These are phyloP conservation scores for Latheticus oryzae DNA, from an alignment of 2,888 invertebrate species.

Conservation along the genomic window DNA sequence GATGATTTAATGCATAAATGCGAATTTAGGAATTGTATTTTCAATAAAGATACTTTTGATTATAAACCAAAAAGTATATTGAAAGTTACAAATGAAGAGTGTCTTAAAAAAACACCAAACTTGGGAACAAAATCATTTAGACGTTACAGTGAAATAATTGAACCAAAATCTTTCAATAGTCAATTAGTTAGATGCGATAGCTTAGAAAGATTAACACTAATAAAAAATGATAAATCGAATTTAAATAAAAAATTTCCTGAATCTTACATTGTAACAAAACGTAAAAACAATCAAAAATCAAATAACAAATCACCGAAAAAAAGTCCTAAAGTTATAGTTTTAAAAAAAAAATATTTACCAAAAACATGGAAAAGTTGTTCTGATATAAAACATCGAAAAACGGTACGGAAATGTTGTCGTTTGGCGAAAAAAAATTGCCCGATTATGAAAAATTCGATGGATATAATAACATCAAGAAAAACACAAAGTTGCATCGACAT, in stretches of 20 bases:
- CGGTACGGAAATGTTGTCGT: conserved; percentile 63
- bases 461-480: conserved; percentile 58
- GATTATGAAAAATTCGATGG: conserved; percentile 54
- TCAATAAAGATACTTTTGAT: conserved; percentile 61
- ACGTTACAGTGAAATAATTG: conserved; percentile 68
- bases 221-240: conserved; percentile 47
- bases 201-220: conserved; percentile 60
- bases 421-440: conserved; percentile 64
- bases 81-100: conserved; percentile 58
- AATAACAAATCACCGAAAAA: conserved; percentile 46
- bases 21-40: conserved; percentile 64
- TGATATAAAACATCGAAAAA: conserved; percentile 59
- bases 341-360: conserved; percentile 57
- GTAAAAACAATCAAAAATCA: conserved; percentile 49
- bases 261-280: conserved; percentile 62
- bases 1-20: conserved; percentile 63
- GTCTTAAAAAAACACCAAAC: conserved; percentile 54
- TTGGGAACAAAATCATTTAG: conserved; percentile 56
- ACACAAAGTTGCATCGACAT: conserved; percentile 61
- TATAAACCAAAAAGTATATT: conserved; percentile 56
- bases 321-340: conserved; percentile 57
- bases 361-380: conserved; percentile 65
- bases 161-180: conserved; percentile 64
- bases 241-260: conserved; percentile 64
- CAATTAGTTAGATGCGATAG: conserved; percentile 66